phyloP scores from a whole-genome alignment of 30 jellyfish, hydroid and myxozoan genomes.

The Phacellophora camtschatica region DNA sequence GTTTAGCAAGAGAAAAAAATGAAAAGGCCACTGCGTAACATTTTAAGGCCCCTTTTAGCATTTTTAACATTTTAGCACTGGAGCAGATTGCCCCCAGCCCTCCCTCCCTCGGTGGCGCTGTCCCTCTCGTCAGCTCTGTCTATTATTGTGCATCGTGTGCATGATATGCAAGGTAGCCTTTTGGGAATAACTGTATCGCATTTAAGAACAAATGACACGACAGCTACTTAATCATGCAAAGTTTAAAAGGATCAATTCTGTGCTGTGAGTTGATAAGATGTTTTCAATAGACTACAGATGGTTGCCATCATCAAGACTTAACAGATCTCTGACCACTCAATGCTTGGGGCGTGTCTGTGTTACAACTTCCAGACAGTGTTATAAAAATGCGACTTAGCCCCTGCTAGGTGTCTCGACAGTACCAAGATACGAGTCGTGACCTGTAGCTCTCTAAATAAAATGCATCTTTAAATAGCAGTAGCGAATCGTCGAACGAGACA shows the following conservation, averaged over 20 bases:
- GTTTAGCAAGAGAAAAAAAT: no score
- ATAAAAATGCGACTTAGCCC: constrained; percentile 31
- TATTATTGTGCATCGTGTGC: no score
- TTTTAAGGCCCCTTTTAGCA: no score
- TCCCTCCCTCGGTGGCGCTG: no score
- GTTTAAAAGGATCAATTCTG: background rate
- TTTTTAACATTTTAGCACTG: no score
- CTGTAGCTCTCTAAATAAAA: background rate
- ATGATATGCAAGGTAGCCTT: no score
- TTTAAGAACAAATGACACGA: background rate
- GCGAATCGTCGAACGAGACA: no score
- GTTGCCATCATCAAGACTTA: constrained; percentile 30
- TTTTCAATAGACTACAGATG: background rate
- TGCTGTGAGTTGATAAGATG: background rate
- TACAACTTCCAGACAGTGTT: constrained; percentile 47
- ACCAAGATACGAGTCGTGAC: constrained; percentile 25
- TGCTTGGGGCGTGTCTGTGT: constrained; percentile 44
- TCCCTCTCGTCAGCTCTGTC: no score
- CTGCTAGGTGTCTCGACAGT: constrained; percentile 48
- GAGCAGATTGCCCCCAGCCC: no score
- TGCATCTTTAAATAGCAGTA: no score
- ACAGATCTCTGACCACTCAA: constrained; percentile 16
- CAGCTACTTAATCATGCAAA: constrained; percentile 4
- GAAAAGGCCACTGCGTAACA: no score
- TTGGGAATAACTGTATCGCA: background rate